phyloP scores from a whole-genome alignment of 2,113 vertebrate genomes.

The Halichoeres trimaculatus region DNA sequence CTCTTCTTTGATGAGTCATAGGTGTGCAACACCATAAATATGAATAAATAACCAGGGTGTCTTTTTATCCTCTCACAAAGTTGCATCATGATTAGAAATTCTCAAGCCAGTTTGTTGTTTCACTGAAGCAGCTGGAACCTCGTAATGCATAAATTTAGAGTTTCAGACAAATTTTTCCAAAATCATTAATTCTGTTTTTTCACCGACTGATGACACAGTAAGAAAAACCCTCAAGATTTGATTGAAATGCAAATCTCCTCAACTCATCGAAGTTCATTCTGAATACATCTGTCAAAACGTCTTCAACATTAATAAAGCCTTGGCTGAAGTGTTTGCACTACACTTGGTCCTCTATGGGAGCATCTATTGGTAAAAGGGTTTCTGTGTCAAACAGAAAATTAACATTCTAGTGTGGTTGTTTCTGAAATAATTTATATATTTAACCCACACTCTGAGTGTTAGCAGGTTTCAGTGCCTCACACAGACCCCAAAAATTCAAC shows the following conservation, averaged over 20 bases:
- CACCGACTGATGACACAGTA: background rate
- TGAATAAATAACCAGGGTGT: background rate
- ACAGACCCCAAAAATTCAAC: slow-evolving; percentile 20
- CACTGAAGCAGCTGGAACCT: background rate
- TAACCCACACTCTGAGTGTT: slow-evolving; percentile 42
- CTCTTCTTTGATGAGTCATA: background rate
- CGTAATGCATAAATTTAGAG: background rate
- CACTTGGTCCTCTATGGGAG: background rate
- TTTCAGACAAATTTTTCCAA: background rate
- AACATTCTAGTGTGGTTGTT: slow-evolving; percentile 6
- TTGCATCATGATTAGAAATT: background rate
- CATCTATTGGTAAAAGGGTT: slow-evolving; percentile 14
- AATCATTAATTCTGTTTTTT: background rate
- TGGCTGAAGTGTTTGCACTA: slow-evolving; percentile 8
- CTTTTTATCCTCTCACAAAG: slow-evolving; percentile 1
- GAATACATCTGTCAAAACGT: background rate
- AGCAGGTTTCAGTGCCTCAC: slow-evolving; percentile 20
- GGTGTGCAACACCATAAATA: background rate
- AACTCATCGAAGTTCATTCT: background rate
- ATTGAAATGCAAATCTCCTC: background rate
- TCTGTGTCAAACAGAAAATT: slow-evolving; percentile 34
- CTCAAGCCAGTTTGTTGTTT: background rate
- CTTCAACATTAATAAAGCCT: background rate
- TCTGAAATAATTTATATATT: background rate
- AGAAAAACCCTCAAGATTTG: background rate